Evolutionary conservation across 2,113 vertebrate species (phyloP).

Genomic region (Elaphurus davidianus): DNA sequence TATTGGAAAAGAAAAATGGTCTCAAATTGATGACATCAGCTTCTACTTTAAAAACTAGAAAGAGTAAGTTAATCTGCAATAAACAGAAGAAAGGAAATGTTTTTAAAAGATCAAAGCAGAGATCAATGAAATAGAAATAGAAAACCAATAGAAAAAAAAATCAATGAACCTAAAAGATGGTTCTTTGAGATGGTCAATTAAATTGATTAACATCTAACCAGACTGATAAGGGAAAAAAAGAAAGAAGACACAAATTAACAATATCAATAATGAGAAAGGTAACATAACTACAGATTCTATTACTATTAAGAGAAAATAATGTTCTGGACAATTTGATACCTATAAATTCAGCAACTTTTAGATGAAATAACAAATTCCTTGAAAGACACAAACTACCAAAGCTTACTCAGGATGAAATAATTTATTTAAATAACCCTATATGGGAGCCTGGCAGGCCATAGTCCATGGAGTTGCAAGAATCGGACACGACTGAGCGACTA

Average conservation of each 20-base stretch:
- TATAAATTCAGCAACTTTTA: not conserved
- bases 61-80: not conserved
- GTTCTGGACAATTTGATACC: not conserved
- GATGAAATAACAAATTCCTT: not conserved
- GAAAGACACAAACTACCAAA: not conserved
- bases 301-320: not conserved
- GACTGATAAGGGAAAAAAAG: not conserved
- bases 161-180: not conserved
- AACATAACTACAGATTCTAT: not conserved
- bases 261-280: not conserved
- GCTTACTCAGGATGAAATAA: not conserved
- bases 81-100: not conserved
- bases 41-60: slow-evolving; percentile 1
- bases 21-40: not conserved
- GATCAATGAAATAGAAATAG: not conserved
- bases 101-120: not conserved
- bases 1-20: not conserved
- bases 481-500: not conserved
- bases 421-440: not conserved
- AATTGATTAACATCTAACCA: not conserved
- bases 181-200: not conserved
- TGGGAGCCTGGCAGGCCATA: not conserved
- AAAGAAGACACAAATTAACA: not conserved
- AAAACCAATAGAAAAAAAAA: not conserved
- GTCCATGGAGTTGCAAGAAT: not conserved